Percentiles rank a stretch among this genome's conserved stretches.
Conservation (phyloP, 2,888 invertebrate species). For the Meliscaeva auricollis region DNA sequence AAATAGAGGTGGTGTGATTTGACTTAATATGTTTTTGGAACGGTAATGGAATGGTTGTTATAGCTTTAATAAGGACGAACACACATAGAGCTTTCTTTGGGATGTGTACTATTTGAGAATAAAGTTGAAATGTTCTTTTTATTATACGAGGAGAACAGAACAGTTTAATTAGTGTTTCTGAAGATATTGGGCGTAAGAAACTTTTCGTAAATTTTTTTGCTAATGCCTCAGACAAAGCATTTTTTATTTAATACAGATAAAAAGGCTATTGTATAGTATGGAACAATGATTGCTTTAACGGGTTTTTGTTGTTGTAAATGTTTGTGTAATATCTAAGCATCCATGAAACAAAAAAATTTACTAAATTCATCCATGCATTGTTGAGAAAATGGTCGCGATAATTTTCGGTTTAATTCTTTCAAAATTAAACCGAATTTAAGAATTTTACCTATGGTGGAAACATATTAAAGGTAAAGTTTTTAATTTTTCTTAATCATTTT, state of each 20-base stretch:
- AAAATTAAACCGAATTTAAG: too few relatives aligned
- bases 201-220: not conserved
- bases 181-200: not conserved
- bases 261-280: too few relatives aligned
- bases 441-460: too few relatives aligned
- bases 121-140: conserved; percentile 21
- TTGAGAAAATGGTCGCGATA: too few relatives aligned
- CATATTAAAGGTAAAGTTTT: too few relatives aligned
- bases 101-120: not conserved
- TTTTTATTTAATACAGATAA: not conserved
- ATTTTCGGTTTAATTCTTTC: too few relatives aligned
- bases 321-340: too few relatives aligned
- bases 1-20: conserved; percentile 69
- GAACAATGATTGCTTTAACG: too few relatives aligned
- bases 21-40: conserved; percentile 54
- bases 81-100: conserved; percentile 26
- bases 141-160: not conserved
- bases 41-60: conserved; percentile 49
- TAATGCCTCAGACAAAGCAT: not conserved
- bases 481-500: too few relatives aligned
- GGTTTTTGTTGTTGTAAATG: too few relatives aligned
- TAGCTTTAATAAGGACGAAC: conserved; percentile 46
- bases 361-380: too few relatives aligned
- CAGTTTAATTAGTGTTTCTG: conserved; percentile 48
- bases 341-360: too few relatives aligned